Base-by-base conservation (phyloP, 2,888 invertebrate genomes). In the Brenthis hecate region DNA sequence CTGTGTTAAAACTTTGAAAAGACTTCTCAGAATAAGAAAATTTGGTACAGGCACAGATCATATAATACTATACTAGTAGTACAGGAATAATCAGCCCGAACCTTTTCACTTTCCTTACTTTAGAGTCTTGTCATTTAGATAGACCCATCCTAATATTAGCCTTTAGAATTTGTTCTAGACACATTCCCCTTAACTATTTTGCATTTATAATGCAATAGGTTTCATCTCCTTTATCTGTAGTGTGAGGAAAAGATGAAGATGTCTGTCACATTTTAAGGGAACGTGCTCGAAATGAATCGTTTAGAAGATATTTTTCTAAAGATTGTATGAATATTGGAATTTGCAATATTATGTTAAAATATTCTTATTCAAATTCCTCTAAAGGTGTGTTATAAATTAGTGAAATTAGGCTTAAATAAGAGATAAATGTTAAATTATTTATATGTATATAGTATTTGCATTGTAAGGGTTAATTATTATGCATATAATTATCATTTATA, bases 171-270 rank as follows among this genome's bases (percentile, higher is more conserved):
- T 47, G 54, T 43, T 23, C 58, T n/a, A 58, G 28, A 53, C 53
- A 66, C 14, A 54, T 66, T 58, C 57, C 65, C 1, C n/a, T 19
- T 0, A 58, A 66, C 3, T 14, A 36, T 28, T 66, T 58, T 53
- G 58, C 36, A 13, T 53, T 54, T 43, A 19, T 48, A 58, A 60
- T 66, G 43, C 43, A 53, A 54, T 48, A 60, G 28, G 28, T 28
- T 11, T 4, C 14, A 6, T 55, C 47, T 8, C 54, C 54, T 13
- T 13, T 28, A n/a, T 65, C 57, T 51, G 16, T 19, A 11, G 36
- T 43, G 5, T 66, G 54, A n/a, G 28, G 14, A 14, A 57, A 53
- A 51, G 14, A 13, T 13, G 66, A 60, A 19, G 54, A 66, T 28
- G 36, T 60, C 1, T 51, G 23, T 14, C 58, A 60, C 13, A 28